Conservation (phyloP, 1,140 invertebrate genomes). For the Trichonephila inaurata region DNA sequence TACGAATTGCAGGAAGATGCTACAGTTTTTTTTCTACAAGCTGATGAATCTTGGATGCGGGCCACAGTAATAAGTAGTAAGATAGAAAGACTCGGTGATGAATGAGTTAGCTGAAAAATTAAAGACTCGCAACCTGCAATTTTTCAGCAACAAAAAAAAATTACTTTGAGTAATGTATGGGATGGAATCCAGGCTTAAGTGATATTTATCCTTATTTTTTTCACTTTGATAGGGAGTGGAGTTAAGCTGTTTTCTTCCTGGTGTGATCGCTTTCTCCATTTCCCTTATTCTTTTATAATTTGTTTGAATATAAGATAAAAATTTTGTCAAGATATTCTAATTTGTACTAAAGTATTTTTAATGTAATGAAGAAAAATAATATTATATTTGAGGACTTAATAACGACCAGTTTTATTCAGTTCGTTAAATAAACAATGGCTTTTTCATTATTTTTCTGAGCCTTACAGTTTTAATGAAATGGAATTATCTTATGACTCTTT, state of each 20-base stretch:
- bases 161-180: neutral
- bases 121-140: conserved; percentile 14
- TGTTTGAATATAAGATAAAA: neutral
- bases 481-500: no score
- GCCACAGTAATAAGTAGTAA: neutral
- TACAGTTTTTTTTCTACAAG: neutral
- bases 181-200: conserved; percentile 26
- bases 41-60: neutral
- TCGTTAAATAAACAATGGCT: no score
- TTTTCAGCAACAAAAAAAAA: conserved; percentile 9
- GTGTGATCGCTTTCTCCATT: neutral
- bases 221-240: neutral
- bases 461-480: no score
- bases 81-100: neutral
- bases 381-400: no score
- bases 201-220: conserved; percentile 16
- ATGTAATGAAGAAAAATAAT: no score
- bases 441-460: no score
- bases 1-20: neutral
- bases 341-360: no score
- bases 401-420: no score
- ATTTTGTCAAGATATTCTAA: no score
- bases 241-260: neutral
- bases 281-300: neutral
- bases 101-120: conserved; percentile 11